These are phyloP conservation scores for Thysanoteuthis rhombus DNA, from an alignment of 2,888 invertebrate genomes.

Conservation along the genomic window DNA sequence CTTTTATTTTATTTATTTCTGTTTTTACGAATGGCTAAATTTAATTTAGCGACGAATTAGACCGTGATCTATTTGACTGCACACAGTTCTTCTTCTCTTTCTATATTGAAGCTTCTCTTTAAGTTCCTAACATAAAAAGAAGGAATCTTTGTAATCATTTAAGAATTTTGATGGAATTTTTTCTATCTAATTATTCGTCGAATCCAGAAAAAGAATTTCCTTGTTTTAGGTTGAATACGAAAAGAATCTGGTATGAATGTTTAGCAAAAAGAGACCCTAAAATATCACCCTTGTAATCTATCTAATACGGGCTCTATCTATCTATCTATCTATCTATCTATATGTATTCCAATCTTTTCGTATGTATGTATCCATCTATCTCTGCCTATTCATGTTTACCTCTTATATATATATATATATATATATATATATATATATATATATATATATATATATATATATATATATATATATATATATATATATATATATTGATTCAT, in stretches of 20 bases:
- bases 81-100: background rate
- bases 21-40: background rate
- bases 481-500: too few species aligned
- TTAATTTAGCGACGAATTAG: background rate
- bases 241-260: background rate
- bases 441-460: too few species aligned
- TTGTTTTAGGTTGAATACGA: background rate
- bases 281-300: too few species aligned
- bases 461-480: too few species aligned
- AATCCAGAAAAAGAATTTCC: background rate
- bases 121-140: background rate
- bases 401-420: too few species aligned
- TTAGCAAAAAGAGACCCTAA: background rate
- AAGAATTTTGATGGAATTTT: slow-evolving; percentile 12
- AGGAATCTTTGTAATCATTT: background rate
- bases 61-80: background rate
- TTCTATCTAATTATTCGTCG: background rate
- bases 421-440: too few species aligned
- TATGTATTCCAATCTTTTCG: too few species aligned
- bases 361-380: too few species aligned
- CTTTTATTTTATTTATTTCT: background rate
- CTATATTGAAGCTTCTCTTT: background rate
- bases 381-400: too few species aligned
- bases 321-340: too few species aligned
- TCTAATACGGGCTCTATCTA: too few species aligned